phyloP scores from a whole-genome alignment of 2,797 vertebrate species.

The Pangasius djambal region DNA sequence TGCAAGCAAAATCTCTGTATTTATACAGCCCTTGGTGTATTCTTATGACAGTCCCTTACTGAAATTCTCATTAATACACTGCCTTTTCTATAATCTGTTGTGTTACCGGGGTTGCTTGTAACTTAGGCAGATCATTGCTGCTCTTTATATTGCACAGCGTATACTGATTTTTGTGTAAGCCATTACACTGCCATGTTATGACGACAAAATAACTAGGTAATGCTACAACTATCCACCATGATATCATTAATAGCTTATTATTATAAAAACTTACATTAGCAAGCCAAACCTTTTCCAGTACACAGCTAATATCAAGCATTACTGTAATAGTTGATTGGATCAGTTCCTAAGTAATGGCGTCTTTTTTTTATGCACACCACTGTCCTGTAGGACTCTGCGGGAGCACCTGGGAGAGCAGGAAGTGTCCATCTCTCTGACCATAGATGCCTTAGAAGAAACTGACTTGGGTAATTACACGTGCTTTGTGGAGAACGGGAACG shows the following conservation, averaged over 20 bases:
- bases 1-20: slow-evolving; percentile 24
- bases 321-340: not conserved
- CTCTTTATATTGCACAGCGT: not conserved
- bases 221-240: not conserved
- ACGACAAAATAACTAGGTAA: not conserved
- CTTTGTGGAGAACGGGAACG: slow-evolving; percentile 93
- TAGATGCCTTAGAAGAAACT: slow-evolving; percentile 89
- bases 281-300: not conserved
- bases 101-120: not conserved
- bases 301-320: not conserved
- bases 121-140: not conserved
- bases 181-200: not conserved
- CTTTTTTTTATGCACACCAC: not conserved
- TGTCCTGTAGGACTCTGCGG: slow-evolving; percentile 82
- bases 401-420: slow-evolving; percentile 97
- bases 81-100: not conserved
- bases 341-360: not conserved
- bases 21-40: slow-evolving; percentile 27
- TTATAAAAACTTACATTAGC: not conserved
- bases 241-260: not conserved
- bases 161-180: not conserved
- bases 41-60: slow-evolving; percentile 20
- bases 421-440: slow-evolving; percentile 92
- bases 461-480: slow-evolving; percentile 98
- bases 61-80: slow-evolving; percentile 32